These are phyloP conservation scores for Neelides sp. DNA, from an alignment of 1,140 invertebrate species.

Conservation along the genomic window DNA sequence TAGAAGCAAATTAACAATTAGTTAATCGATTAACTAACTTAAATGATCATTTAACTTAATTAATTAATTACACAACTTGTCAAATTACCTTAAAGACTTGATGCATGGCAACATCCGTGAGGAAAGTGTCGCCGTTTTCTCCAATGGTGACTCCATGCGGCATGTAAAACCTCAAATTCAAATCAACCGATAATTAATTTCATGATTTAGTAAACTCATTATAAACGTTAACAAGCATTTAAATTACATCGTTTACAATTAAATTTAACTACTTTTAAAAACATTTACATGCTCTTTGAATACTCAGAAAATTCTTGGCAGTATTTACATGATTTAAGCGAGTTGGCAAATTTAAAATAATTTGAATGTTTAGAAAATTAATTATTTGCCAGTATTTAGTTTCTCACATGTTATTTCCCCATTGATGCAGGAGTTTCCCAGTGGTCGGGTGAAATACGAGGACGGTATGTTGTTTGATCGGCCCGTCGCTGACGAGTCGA, in stretches of 20 bases:
- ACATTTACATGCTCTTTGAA: too few species aligned
- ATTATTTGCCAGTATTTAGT: too few species aligned
- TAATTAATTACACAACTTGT: neutral
- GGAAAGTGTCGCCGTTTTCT: constrained; percentile 63
- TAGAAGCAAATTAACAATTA: neutral
- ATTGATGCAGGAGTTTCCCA: constrained; percentile 57
- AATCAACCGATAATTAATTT: neutral
- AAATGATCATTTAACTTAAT: neutral
- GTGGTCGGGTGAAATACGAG: constrained; percentile 54
- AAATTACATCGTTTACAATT: too few species aligned
- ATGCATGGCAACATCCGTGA: constrained; percentile 86
- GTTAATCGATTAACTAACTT: neutral
- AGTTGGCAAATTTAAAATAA: too few species aligned
- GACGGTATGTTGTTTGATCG: constrained; percentile 62
- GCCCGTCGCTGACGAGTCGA: constrained; percentile 44
- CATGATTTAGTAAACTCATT: neutral
- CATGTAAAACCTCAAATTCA: constrained; percentile 61
- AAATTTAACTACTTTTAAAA: too few species aligned
- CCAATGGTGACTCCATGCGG: constrained; percentile 88
- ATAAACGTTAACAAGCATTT: too few species aligned
- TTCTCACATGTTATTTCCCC: constrained; percentile 67
- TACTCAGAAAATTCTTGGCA: too few species aligned
- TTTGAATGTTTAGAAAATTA: constrained; percentile 6
- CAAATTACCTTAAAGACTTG: constrained; percentile 60
- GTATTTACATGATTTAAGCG: too few species aligned